Percentiles rank a stretch among this genome's conserved stretches.
These are phyloP conservation scores for Xiphophorus hellerii DNA, from an alignment of 2,113 vertebrate species.

Conservation along the genomic window DNA sequence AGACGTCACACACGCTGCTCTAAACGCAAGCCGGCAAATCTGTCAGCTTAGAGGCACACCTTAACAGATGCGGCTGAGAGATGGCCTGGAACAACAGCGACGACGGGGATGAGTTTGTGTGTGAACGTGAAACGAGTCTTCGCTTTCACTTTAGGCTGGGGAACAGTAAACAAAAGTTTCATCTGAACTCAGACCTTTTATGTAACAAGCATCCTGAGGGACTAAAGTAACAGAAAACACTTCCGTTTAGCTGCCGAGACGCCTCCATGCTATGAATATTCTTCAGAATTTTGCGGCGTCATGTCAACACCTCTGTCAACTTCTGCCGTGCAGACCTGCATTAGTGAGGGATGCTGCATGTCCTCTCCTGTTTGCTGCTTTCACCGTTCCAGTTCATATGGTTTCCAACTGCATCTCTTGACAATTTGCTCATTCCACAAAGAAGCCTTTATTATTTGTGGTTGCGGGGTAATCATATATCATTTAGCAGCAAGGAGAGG, in stretches of 20 bases:
- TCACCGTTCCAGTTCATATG: conserved; percentile 1
- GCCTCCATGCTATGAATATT: conserved; percentile 15
- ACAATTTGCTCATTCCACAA: not conserved
- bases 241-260: conserved; percentile 1
- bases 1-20: conserved; percentile 42
- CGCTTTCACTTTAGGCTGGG: not conserved
- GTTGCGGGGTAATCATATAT: conserved; percentile 4
- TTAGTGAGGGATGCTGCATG: conserved; percentile 1
- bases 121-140: not conserved
- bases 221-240: conserved; percentile 31
- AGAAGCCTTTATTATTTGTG: conserved; percentile 14
- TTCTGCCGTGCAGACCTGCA: not conserved
- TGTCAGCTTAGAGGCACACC: conserved; percentile 57
- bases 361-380: conserved; percentile 3
- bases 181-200: conserved; percentile 30
- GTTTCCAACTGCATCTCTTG: not conserved
- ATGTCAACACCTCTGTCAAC: conserved; percentile 4
- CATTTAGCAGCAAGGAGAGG: not conserved
- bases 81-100: not conserved
- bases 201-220: conserved; percentile 31
- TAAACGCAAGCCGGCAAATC: conserved; percentile 45
- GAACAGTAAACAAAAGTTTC: not conserved
- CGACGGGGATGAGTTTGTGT: not conserved
- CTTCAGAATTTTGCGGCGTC: conserved; percentile 4
- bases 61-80: conserved; percentile 19